Percentiles rank a stretch among this genome's conserved stretches.
Conservation (phyloP, 2,888 invertebrate species). For the Drosophila acutilabella region DNA sequence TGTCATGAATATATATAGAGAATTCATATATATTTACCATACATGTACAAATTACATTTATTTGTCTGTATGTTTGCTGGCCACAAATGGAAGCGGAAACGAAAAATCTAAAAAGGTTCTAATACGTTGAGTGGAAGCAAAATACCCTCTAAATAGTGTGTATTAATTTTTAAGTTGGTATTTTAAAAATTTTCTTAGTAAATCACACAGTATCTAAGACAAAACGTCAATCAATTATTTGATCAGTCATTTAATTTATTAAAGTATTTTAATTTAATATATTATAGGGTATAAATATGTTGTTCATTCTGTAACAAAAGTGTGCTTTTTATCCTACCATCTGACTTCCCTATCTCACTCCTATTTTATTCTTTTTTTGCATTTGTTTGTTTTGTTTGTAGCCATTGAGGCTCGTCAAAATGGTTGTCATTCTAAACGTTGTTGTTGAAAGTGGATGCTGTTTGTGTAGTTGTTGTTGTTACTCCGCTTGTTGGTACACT, state of each 20-base stretch:
- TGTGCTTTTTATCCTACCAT: slow-evolving; percentile 1
- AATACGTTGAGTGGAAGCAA: background rate
- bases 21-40: slow-evolving; percentile 28
- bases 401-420: slow-evolving; percentile 65
- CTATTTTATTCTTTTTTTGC: slow-evolving; percentile 5
- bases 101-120: slow-evolving; percentile 3
- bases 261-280: background rate
- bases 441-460: slow-evolving; percentile 21
- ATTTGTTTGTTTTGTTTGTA: slow-evolving; percentile 39
- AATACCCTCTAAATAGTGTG: slow-evolving; percentile 15
- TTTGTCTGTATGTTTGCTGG: slow-evolving; percentile 3
- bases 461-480: slow-evolving; percentile 20
- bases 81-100: background rate
- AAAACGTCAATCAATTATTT: too few relatives aligned
- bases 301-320: slow-evolving; percentile 31
- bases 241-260: too few relatives aligned
- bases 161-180: too few relatives aligned
- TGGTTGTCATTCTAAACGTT: slow-evolving; percentile 50
- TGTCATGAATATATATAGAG: slow-evolving; percentile 68
- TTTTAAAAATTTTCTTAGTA: too few relatives aligned
- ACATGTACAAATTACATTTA: slow-evolving; percentile 18
- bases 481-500: slow-evolving; percentile 41
- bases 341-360: background rate
- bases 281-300: slow-evolving; percentile 19
- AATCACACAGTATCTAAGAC: too few relatives aligned